Conservation (phyloP, 2,888 invertebrate species). For the Aphidius colemani region DNA sequence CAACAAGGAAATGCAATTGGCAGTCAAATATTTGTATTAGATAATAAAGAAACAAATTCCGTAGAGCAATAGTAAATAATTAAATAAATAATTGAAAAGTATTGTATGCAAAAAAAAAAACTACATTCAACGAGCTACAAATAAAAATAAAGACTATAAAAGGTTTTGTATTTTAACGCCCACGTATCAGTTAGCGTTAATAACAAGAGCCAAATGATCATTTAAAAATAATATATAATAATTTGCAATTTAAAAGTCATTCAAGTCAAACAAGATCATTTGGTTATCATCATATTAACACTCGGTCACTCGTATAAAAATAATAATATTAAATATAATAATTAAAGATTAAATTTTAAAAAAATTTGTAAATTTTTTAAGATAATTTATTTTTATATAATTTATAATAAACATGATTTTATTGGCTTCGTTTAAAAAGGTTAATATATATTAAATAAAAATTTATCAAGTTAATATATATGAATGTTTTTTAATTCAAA, state of each 20-base stretch:
- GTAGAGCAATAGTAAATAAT: neutral
- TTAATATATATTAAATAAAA: no score
- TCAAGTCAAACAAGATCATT: neutral
- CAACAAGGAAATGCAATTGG: constrained; percentile 36
- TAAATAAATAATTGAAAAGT: neutral
- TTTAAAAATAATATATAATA: constrained; percentile 6
- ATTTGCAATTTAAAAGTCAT: neutral
- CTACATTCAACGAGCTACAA: neutral
- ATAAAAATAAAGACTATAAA: neutral
- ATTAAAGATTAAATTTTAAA: neutral
- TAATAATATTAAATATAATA: neutral
- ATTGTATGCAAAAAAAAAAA: neutral
- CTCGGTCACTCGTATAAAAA: neutral
- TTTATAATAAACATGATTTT: no score
- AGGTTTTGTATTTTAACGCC: constrained; percentile 5
- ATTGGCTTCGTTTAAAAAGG: no score
- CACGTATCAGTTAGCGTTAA: neutral
- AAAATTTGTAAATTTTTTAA: neutral
- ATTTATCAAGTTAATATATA: no score
- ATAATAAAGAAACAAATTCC: constrained; percentile 31
- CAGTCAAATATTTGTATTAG: constrained; percentile 48
- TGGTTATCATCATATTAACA: constrained; percentile 1
- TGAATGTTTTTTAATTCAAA: no score
- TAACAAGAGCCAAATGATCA: neutral
- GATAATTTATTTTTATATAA: no score